phyloP scores from a whole-genome alignment of 2,113 vertebrate genomes.

The Sarotherodon lohbergeri region DNA sequence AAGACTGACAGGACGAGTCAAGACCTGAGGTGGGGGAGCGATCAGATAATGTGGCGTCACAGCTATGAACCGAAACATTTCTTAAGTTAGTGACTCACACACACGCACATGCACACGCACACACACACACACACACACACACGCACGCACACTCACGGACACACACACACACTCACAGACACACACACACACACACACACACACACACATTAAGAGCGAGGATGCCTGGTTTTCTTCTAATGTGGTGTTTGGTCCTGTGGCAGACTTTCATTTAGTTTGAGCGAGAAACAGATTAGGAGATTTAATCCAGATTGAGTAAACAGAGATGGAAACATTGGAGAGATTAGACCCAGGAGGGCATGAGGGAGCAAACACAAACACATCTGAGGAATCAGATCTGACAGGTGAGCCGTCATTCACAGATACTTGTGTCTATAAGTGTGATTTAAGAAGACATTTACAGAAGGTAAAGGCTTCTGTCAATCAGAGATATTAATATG shows the following conservation, averaged over 20 bases:
- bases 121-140: fast-evolving
- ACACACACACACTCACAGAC: too few relatives aligned
- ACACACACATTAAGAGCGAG: neutral
- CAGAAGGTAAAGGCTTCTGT: neutral
- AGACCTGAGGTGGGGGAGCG: constrained; percentile 10
- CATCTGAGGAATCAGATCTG: neutral
- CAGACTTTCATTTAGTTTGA: neutral
- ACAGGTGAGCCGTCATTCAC: neutral
- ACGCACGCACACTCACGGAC: too few relatives aligned
- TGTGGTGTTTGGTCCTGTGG: neutral
- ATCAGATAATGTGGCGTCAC: neutral
- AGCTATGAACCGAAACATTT: neutral
- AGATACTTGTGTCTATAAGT: neutral
- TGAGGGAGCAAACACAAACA: neutral
- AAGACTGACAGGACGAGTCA: constrained; percentile 35
- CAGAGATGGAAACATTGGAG: constrained; percentile 24
- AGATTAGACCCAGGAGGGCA: constrained; percentile 1
- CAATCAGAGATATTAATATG: neutral
- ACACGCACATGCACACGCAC: fast-evolving
- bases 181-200: too few relatives aligned
- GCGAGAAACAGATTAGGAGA: constrained; percentile 23
- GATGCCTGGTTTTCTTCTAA: neutral
- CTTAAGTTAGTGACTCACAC: neutral
- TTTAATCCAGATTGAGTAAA: constrained; percentile 25
- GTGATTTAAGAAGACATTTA: neutral